Base-by-base conservation (phyloP, 2,888 invertebrate genomes). In the Apotomis betuletana region DNA sequence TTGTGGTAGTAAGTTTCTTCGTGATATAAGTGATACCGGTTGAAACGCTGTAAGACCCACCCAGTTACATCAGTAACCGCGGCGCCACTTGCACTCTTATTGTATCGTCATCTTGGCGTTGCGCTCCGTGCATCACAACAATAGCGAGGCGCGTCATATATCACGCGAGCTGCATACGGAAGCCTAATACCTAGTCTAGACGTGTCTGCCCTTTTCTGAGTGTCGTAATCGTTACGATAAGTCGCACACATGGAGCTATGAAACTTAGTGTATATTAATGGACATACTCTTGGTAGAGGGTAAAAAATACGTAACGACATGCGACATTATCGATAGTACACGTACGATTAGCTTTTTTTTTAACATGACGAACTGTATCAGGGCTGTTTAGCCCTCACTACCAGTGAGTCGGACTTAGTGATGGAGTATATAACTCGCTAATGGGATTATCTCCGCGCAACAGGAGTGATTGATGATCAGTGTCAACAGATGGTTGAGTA, bases 131-230 rank as follows among this genome's bases (percentile, higher is more conserved):
- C 70, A 51, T 65, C 60, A 52, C 65, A 65, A 65, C 65, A 65
- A 65, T 65, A 65, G 65, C 46, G 46, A 55, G 57, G n/a, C 10
- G 8, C 61, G 54, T 54, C 61, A 68, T 36, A 61, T 60, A 12
- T 46, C 46, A 36, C 13, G 46, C 54, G 55, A 6, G 58, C 59
- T 67, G 65, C 70, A 67, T 61, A 65, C 55, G 38, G 65, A 70
- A 49, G 15, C 15, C 38, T 4, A 27, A 27, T 27, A n/a, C n/a
- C n/a, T n/a, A 65, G 70, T 70, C 70, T 70, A 70, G 70, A 70
- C 70, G 41, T 46, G 9, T 36, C 15, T 38, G 15, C 46, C 55
- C 65, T 9, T 70, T 55, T 67, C 38, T 54, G 52, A 46, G 54
- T 41, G 59, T 63, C 15, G 60, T 36, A 27, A 13, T 6, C 58